Evolutionary conservation across 2,888 invertebrate species (phyloP).

Genomic region (Apantesis nais): DNA sequence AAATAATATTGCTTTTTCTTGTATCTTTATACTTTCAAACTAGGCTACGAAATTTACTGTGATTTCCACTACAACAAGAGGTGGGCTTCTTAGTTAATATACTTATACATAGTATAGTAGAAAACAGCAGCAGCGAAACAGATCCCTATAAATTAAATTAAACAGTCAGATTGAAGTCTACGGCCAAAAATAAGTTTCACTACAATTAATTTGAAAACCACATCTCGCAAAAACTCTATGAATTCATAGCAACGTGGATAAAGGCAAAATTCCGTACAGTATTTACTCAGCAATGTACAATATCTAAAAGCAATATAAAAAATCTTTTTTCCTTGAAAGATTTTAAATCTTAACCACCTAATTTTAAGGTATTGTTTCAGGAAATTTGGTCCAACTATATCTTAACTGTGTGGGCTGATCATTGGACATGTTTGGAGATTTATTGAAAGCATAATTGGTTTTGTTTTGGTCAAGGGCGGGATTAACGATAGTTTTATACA

Average conservation of each 20-base stretch:
- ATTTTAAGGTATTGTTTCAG: constrained; percentile 34
- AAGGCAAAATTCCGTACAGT: constrained; percentile 34
- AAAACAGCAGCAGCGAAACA: too few relatives aligned
- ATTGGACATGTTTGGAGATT: constrained; percentile 66
- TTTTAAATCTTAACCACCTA: constrained; percentile 27
- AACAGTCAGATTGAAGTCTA: neutral
- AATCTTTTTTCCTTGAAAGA: constrained; percentile 19
- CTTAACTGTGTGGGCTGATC: constrained; percentile 56
- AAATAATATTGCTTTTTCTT: too few relatives aligned
- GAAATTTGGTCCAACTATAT: constrained; percentile 22
- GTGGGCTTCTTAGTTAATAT: too few relatives aligned
- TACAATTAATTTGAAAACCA: neutral
- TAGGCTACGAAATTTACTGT: too few relatives aligned
- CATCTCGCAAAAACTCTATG: constrained; percentile 30
- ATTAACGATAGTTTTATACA: constrained; percentile 74
- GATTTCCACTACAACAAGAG: too few relatives aligned
- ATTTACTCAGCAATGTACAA: constrained; percentile 46
- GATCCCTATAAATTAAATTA: too few relatives aligned
- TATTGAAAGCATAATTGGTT: constrained; percentile 77
- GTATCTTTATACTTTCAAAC: too few relatives aligned
- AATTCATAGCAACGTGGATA: constrained; percentile 21
- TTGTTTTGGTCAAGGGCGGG: constrained; percentile 73
- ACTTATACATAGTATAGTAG: too few relatives aligned
- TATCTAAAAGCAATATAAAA: constrained; percentile 44
- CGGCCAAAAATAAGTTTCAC: neutral